Conservation (phyloP, 2,888 invertebrate genomes). For the Cephus rjabovi region DNA sequence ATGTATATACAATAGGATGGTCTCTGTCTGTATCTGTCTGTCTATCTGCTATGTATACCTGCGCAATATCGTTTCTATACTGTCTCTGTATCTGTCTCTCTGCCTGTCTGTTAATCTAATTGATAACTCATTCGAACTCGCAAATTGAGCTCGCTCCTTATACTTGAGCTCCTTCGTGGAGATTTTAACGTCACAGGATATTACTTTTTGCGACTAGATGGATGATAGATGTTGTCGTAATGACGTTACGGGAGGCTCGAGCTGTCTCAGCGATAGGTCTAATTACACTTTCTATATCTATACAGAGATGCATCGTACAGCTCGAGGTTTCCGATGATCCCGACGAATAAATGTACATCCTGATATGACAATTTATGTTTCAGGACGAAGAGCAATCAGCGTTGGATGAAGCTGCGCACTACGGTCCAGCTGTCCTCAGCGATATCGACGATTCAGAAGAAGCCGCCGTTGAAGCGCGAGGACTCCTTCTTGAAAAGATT, state of each 20-base stretch:
- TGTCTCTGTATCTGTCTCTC: slow-evolving; percentile 8
- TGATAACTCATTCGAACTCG: neutral
- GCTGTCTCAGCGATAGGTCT: neutral
- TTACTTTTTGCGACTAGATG: neutral
- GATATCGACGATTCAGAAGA: slow-evolving; percentile 82
- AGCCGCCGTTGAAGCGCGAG: slow-evolving; percentile 89
- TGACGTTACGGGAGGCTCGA: neutral
- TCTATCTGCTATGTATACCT: neutral
- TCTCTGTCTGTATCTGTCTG: neutral
- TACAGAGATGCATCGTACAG: neutral
- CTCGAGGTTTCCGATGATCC: neutral
- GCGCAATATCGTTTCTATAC: neutral
- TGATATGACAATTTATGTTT: slow-evolving; percentile 35
- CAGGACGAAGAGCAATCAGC: slow-evolving; percentile 93
- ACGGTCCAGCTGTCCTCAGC: slow-evolving; percentile 94
- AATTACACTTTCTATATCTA: neutral
- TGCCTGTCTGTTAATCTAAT: slow-evolving; percentile 3
- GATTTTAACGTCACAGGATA: neutral
- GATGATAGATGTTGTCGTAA: neutral
- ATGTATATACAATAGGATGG: neutral
- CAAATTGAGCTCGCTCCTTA: neutral
- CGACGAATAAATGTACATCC: slow-evolving; percentile 5
- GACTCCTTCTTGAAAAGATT: slow-evolving; percentile 94
- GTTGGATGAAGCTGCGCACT: slow-evolving; percentile 96
- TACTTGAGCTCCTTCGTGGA: neutral